Base-by-base conservation (phyloP, 2,888 invertebrate species). In the Eudasyphora cyanicolor region DNA sequence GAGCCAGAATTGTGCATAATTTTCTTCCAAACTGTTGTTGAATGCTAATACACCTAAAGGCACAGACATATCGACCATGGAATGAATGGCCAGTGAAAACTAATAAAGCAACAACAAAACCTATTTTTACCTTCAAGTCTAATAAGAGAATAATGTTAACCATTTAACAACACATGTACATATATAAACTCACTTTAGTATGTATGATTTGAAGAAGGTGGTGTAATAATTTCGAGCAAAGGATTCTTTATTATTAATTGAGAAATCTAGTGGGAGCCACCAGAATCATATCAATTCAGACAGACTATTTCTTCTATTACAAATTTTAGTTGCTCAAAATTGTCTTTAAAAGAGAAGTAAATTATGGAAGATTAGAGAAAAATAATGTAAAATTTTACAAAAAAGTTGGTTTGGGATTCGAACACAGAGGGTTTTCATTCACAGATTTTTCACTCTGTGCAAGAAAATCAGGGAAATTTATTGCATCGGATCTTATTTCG, bases 141-240 rank as follows among this genome's bases (percentile, higher is more conserved):
- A 86, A 84, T 86, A 84, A 84, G 80, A 80, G 84, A 77, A 86
- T 81, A 84, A 86, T 84, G 79, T 82, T 81, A 82, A 84, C 77
- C 74, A 82, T 79, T 54, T 71, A 57, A 21, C 19, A 60, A 62
- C 74, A 76, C 51, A 79, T n/a, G 74, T 60, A 27, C 74, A 69
- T 57, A 74, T 42, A 70, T 54, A 78, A 54, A 60, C 81, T 67
- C 45, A 78, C 42, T 29, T 24, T 4, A 1, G 8, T 32, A 32
- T 64, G 64, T 27, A 38, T 64, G 14, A 17, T 4, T n/a, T 21
- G 1, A 10, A 5, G 2, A 19, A 8, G 21, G 10, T 62, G 27
- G 60, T 29, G n/a, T 60, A 35, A 19, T 5, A 38, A 35, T 5
- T 64, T 60, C 54, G 29, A 29, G n/a, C 5, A 7, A 24, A n/a